Conservation (phyloP, 2,797 vertebrate genomes). For the Amazona finschi region DNA sequence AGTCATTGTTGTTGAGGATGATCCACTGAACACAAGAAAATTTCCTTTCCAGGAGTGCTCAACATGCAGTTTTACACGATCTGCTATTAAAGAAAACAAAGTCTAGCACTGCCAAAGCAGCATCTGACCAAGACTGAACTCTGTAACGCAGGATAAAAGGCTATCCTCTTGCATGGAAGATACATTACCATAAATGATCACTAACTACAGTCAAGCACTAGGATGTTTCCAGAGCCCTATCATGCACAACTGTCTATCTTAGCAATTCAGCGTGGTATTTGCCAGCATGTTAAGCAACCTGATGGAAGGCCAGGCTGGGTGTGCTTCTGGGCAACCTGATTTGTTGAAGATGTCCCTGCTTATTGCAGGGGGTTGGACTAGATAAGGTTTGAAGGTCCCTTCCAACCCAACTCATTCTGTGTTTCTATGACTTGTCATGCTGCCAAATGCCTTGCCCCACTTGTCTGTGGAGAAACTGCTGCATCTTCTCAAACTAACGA, state of each 20-base stretch:
- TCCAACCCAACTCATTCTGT: neutral
- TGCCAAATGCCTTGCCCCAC: rapidly evolving
- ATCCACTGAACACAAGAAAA: neutral
- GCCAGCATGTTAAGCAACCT: neutral
- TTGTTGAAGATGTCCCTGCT: neutral
- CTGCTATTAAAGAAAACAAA: neutral
- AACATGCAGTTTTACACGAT: neutral
- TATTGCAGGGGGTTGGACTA: neutral
- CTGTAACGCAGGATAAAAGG: neutral
- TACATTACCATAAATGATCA: rapidly evolving
- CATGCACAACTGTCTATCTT: rapidly evolving
- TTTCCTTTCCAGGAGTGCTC: neutral
- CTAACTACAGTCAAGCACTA: too few relatives aligned
- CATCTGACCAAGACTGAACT: neutral
- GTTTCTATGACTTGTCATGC: neutral
- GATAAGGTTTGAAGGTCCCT: neutral
- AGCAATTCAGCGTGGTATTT: neutral
- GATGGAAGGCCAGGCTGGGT: neutral
- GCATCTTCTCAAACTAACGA: neutral
- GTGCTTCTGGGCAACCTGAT: neutral
- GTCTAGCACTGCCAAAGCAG: neutral
- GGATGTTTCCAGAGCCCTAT: neutral
- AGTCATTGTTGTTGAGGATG: neutral
- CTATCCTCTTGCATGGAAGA: neutral
- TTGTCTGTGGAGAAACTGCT: neutral